Evolutionary conservation across 1,140 invertebrate genomes (phyloP), one percentile per base, ranked within the genome.

Genomic region (Drosophila kohkoa): DNA sequence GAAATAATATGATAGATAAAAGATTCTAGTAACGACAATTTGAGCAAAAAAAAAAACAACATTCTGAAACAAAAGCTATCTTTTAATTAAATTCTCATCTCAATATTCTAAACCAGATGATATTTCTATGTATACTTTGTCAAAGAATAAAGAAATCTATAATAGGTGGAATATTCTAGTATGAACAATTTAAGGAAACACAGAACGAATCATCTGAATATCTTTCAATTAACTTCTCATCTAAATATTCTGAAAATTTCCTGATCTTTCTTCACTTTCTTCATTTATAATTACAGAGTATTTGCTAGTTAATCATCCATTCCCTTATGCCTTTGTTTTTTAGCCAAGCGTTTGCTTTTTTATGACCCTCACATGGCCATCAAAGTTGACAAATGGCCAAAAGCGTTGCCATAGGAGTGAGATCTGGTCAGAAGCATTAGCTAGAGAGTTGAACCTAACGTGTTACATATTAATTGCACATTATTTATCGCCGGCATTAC

Each of bases 391-490:
- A 88, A 88, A 88, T 85, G 85, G 85, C 81, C 49, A 35, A 8
- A 41, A 16, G 5, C 10, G n/a, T 25, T 0, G 49, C n/a, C 3
- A 51, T 0, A 3, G 30, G 32, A 32, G 16, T 8, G 59, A 69
- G 64, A 59, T 59, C 63, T 69, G 58, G 58, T 20, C 46, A 43
- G 20, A 41, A 28, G 77, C 85, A 85, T 88, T 89, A 68, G 54
- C 70, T 72, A 55, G 75, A 76, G 69, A 76, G 69, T 79, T 67
- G 54, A 77, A 80, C 59, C 85, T 81, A 88, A 88, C 85, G 85
- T 88, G 85, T 89, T 88, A 88, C 85, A 88, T 88, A 88, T 89
- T 88, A 88, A 88, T 88, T 88, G 85, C 69, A 79, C 78, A 88
- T 85, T 89, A 88, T 85, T 89, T 88, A 88, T 89, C 41, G 70